Evolutionary conservation across 2,113 vertebrate genomes (phyloP).

Genomic region (Platichthys stellatus): DNA sequence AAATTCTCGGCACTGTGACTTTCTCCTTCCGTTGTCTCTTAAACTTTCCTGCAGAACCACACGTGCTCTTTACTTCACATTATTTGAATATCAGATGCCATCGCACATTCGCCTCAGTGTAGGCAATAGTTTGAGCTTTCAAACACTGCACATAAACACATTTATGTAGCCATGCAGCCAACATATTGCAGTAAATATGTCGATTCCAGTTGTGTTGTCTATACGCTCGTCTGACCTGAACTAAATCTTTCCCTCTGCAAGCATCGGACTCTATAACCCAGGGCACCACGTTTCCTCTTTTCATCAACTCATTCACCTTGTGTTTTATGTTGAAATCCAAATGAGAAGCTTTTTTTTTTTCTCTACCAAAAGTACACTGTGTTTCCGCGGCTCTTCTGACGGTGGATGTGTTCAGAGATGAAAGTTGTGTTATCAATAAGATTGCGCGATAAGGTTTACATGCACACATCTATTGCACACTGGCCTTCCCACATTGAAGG

Average conservation of each 20-base stretch:
- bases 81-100: conserved; percentile 30
- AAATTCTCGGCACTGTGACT: conserved; percentile 57
- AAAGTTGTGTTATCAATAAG: conserved; percentile 46
- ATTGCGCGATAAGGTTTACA: conserved; percentile 31
- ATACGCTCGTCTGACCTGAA: not conserved
- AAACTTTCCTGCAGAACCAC: conserved; percentile 36
- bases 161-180: not conserved
- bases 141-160: too few species aligned
- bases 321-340: not conserved
- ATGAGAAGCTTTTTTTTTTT: not conserved
- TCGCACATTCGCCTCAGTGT: conserved; percentile 9
- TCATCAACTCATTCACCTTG: conserved; percentile 10
- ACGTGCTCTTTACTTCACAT: conserved; percentile 22
- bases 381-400: conserved; percentile 35
- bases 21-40: conserved; percentile 40
- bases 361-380: conserved; percentile 35
- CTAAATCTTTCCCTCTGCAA: not conserved
- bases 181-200: not conserved
- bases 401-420: conserved; percentile 50
- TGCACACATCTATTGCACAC: not conserved
- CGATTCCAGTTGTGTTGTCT: not conserved
- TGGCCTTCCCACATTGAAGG: conserved; percentile 16
- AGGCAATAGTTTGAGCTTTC: too few species aligned
- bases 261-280: conserved; percentile 1
- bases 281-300: conserved; percentile 3